Base-by-base conservation (phyloP, 2,113 vertebrate species). In the Chloebia gouldiae region DNA sequence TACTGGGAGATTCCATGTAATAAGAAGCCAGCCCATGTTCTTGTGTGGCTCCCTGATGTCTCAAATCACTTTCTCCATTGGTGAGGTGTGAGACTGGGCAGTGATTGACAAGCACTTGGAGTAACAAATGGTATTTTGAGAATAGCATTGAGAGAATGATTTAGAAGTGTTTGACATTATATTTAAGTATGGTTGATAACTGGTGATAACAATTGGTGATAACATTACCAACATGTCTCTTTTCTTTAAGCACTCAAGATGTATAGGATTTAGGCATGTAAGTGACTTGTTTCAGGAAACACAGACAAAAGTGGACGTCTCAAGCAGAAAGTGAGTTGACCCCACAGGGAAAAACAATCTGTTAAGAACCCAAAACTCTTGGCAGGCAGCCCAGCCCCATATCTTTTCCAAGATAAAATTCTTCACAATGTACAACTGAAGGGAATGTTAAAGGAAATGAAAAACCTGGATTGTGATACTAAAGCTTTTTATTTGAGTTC, bases 271-370 rank as follows among this genome's bases (percentile, higher is more conserved):
- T 83, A 79, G 57, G 49, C 44, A 14, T 54, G 49, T 61, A 81
- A 90, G 80, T n/a, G 51, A 88, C 88, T 94, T 78, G 72, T 91
- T 96, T 87, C 86, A 89, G 77, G 93, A 94, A 95, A 92, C 76
- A 21, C 37, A 87, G 66, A 81, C 49, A 79, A 76, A 92, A 92
- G 53, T 91, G 86, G 57, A 95, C 0, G 0, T 92, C 65, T 94
- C 63, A 79, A 81, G 66, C 53, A 95, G 73, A 84, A 92, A 92
- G 77, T 70, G 49, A 93, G 60, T 60, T 4, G 16, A 81, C 57
- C 37, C 51, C 72, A 94, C 9, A 45, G 89, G 61, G 73, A 79
- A 79, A 92, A 93, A 86, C 68, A 83, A 81, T 83, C 86, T 92
- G 69, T 89, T 95, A 95, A 91, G 78, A 89, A 89, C 69, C 66